A percentile compares a stretch with the other conserved stretches of the same genome.
Conservation (phyloP, 2,888 invertebrate species). For the Siphonodentalium dalli region DNA sequence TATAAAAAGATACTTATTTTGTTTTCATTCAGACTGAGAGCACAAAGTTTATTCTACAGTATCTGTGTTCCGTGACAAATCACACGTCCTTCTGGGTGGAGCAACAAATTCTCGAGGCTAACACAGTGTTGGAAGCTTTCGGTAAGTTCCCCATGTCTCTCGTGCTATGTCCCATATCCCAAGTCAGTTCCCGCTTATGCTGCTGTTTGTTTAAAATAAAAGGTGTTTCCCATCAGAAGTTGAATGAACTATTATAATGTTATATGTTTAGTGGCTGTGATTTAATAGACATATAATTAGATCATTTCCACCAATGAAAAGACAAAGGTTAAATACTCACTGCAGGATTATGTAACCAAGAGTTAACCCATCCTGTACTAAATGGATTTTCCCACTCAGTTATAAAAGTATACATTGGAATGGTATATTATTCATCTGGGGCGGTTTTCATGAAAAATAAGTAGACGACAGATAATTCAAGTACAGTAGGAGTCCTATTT, state of each 20-base stretch:
- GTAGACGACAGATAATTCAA: too few species aligned
- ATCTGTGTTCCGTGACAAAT: constrained; percentile 84
- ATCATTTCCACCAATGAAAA: too few species aligned
- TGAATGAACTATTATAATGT: background rate
- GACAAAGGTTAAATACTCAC: too few species aligned
- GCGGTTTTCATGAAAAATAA: too few species aligned
- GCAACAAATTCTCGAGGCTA: constrained; percentile 59
- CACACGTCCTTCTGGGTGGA: constrained; percentile 58
- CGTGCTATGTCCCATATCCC: background rate
- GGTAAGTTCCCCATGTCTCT: constrained; percentile 34
- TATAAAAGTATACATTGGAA: too few species aligned
- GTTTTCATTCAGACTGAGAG: constrained; percentile 76
- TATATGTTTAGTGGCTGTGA: background rate
- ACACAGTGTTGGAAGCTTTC: constrained; percentile 58
- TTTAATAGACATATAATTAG: too few species aligned
- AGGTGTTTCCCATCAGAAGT: background rate
- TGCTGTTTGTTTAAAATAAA: background rate
- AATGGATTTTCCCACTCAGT: too few species aligned
- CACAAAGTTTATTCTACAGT: constrained; percentile 89
- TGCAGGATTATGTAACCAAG: too few species aligned
- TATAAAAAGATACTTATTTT: too few species aligned
- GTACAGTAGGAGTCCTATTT: too few species aligned
- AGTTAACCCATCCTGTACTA: too few species aligned
- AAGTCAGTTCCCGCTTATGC: background rate
- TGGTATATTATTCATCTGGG: too few species aligned